Evolutionary conservation across 1,140 invertebrate species (phyloP).

Genomic region (Aphelenchoides besseyi): DNA sequence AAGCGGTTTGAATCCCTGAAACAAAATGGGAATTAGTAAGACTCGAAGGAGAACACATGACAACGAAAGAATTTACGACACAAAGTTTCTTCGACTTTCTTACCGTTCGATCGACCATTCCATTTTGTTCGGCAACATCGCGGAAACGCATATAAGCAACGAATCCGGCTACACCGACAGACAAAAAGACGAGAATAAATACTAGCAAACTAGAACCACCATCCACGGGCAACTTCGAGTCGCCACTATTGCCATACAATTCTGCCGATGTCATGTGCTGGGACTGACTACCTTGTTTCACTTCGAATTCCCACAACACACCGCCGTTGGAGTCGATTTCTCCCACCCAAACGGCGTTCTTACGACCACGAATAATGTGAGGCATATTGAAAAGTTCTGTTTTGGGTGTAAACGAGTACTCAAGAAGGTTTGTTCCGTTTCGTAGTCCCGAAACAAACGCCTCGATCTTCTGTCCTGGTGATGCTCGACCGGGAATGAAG

Average conservation of each 20-base stretch:
- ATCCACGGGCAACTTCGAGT: conserved; percentile 5
- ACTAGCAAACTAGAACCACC: conserved; percentile 14
- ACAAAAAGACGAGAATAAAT: background rate
- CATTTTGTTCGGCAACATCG: conserved; percentile 27
- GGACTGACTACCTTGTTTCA: conserved; percentile 27
- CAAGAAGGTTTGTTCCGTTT: conserved; percentile 27
- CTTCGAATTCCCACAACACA: conserved; percentile 54
- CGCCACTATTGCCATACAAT: conserved; percentile 7
- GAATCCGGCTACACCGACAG: background rate
- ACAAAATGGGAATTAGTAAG: background rate
- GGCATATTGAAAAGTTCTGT: conserved; percentile 43
- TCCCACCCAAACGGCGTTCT: conserved; percentile 46
- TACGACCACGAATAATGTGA: conserved; percentile 48
- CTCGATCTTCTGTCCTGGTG: conserved; percentile 16
- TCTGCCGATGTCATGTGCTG: conserved; percentile 11
- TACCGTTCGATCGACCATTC: conserved; percentile 43
- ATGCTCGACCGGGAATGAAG: conserved; percentile 47
- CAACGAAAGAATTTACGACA: conserved; percentile 3
- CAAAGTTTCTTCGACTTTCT: background rate
- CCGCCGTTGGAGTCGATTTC: conserved; percentile 54
- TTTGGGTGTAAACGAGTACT: conserved; percentile 49
- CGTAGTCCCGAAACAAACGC: conserved; percentile 23
- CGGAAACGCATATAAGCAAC: conserved; percentile 22
- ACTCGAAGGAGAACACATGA: background rate
- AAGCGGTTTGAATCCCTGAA: conserved; percentile 59